These are phyloP conservation scores for Catharus minimus DNA, from an alignment of 2,113 vertebrate genomes.

Conservation along the genomic window DNA sequence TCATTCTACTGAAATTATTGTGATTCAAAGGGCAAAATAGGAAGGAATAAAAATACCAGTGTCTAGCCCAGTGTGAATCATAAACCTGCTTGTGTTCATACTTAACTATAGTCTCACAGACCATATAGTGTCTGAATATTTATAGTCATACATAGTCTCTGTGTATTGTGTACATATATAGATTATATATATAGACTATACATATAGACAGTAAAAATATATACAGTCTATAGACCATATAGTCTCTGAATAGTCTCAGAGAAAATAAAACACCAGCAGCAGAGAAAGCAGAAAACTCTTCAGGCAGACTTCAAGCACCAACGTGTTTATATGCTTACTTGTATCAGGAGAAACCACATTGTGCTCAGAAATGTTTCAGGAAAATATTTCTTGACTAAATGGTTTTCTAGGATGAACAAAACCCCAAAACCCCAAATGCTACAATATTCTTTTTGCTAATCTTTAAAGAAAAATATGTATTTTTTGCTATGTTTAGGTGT, in stretches of 20 bases:
- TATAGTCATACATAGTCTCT: neutral
- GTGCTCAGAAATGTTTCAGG: neutral
- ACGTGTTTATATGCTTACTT: neutral
- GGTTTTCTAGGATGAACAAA: neutral
- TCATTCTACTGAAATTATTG: neutral
- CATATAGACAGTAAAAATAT: neutral
- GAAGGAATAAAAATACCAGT: neutral
- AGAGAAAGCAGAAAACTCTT: neutral
- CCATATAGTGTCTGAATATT: neutral
- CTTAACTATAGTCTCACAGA: neutral
- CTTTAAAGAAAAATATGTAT: neutral
- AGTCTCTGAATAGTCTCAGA: neutral
- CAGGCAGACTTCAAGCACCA: neutral
- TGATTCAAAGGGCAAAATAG: neutral
- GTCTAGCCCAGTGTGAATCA: neutral
- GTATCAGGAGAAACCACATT: neutral
- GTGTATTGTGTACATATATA: neutral
- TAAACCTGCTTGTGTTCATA: neutral
- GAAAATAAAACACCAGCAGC: neutral
- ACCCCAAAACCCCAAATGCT: neutral
- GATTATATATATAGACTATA: neutral
- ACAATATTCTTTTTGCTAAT: neutral
- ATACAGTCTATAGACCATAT: neutral
- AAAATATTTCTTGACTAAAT: neutral
- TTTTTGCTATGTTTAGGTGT: neutral